Percentiles rank a stretch among this genome's conserved stretches.
These are phyloP conservation scores for Dicrurus megarhynchus DNA, from an alignment of 2,113 vertebrate genomes.

Conservation along the genomic window DNA sequence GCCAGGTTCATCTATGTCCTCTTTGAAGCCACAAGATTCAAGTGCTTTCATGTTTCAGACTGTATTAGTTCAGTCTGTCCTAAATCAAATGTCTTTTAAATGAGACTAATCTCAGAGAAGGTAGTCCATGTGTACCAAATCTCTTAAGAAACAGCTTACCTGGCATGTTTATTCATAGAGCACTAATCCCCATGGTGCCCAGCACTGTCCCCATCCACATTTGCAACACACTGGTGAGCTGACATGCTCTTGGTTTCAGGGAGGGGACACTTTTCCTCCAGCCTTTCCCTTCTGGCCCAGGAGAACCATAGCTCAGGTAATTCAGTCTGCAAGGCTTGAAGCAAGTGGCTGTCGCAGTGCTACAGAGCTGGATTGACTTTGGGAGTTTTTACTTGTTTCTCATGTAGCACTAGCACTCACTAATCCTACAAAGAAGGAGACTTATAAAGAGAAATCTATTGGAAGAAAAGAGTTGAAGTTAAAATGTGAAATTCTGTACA, in stretches of 20 bases:
- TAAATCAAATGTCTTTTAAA: not conserved
- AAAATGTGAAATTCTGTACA: not conserved
- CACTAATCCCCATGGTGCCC: not conserved
- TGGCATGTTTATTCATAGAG: constrained; percentile 13
- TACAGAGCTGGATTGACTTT: not conserved
- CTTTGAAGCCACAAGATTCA: not conserved
- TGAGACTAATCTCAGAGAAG: not conserved
- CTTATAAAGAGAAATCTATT: not conserved
- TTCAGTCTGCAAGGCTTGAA: not conserved
- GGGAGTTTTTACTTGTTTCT: not conserved
- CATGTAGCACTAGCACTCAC: not conserved
- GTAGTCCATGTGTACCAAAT: not conserved
- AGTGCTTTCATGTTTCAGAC: not conserved
- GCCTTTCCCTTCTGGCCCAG: not conserved
- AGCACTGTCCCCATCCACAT: not conserved
- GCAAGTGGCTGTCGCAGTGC: not conserved
- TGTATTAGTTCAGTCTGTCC: not conserved
- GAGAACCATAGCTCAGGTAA: not conserved
- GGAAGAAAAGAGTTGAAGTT: not conserved
- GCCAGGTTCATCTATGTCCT: not conserved
- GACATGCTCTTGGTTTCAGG: not conserved
- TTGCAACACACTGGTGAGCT: not conserved
- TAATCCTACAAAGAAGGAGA: not conserved
- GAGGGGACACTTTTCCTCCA: not conserved
- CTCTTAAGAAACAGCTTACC: not conserved